Conservation (phyloP, 2,888 invertebrate genomes). For the Melanargia galathea region DNA sequence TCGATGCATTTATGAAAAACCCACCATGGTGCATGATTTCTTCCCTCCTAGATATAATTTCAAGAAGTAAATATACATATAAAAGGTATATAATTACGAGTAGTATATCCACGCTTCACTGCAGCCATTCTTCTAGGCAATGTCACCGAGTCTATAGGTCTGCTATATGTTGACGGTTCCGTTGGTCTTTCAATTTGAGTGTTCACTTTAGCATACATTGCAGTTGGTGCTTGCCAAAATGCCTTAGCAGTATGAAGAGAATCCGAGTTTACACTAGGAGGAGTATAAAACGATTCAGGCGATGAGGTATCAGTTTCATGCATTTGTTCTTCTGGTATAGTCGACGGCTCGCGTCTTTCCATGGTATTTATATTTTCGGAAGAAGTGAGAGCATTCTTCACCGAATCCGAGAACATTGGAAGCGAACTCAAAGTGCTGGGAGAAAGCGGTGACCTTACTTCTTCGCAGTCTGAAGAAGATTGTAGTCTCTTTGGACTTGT, state of each 20-base stretch:
- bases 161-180: slow-evolving; percentile 13
- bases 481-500: slow-evolving; percentile 34
- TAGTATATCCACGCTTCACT: slow-evolving; percentile 46
- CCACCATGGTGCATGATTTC: too few relatives aligned
- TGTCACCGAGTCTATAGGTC: slow-evolving; percentile 12
- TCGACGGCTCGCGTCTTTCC: slow-evolving; percentile 10
- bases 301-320: slow-evolving; percentile 38
- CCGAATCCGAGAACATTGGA: slow-evolving; percentile 3
- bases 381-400: background rate
- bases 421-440: background rate
- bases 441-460: background rate
- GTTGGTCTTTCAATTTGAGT: slow-evolving; percentile 15
- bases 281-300: slow-evolving; percentile 40
- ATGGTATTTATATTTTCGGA: slow-evolving; percentile 10
- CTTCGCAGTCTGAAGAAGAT: slow-evolving; percentile 25
- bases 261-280: slow-evolving; percentile 39
- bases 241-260: slow-evolving; percentile 29
- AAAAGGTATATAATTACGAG: slow-evolving; percentile 45
- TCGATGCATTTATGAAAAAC: too few relatives aligned
- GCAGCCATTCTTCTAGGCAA: slow-evolving; percentile 33
- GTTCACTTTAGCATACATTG: slow-evolving; percentile 46
- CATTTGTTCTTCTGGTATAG: slow-evolving; percentile 4
- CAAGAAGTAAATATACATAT: background rate
- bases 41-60: background rate
- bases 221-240: slow-evolving; percentile 46